These are phyloP conservation scores for Chironex yamaguchii DNA, from an alignment of 30 jellyfish, hydroid and myxozoan species.

Conservation along the genomic window DNA sequence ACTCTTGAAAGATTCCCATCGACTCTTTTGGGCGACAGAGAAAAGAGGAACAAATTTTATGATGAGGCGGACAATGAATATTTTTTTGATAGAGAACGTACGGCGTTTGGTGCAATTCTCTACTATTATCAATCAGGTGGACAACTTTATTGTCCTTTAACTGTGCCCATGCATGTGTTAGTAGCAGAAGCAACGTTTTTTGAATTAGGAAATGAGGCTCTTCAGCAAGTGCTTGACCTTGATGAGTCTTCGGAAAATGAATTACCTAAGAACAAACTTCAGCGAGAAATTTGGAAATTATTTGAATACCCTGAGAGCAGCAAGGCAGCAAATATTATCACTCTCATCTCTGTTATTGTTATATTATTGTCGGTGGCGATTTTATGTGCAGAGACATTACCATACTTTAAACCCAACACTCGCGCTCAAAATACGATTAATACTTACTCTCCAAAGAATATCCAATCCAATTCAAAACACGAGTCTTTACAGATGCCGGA, in stretches of 20 bases:
- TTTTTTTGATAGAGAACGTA: conserved; percentile 93
- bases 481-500: conserved; percentile 8
- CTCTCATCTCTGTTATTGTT: conserved; percentile 80
- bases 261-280: conserved; percentile 82
- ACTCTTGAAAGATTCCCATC: conserved; percentile 91
- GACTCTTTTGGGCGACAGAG: conserved; percentile 84
- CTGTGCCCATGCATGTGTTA: conserved; percentile 88
- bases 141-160: conserved; percentile 90
- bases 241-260: conserved; percentile 52
- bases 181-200: conserved; percentile 91
- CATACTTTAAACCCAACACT: conserved; percentile 53
- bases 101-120: conserved; percentile 88
- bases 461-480: not conserved
- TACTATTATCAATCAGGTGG: conserved; percentile 90
- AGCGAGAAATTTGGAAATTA: conserved; percentile 84
- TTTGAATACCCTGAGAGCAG: conserved; percentile 95
- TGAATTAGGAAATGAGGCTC: conserved; percentile 90
- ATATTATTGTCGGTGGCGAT: conserved; percentile 76
- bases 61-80: conserved; percentile 86
- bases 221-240: conserved; percentile 81
- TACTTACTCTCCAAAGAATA: not conserved
- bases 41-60: conserved; percentile 68
- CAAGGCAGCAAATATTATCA: conserved; percentile 82
- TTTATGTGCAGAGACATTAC: conserved; percentile 93
- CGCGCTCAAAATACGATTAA: no score